phyloP scores from a whole-genome alignment of 2,888 invertebrate genomes.

The Caenorhabditis sp. region DNA sequence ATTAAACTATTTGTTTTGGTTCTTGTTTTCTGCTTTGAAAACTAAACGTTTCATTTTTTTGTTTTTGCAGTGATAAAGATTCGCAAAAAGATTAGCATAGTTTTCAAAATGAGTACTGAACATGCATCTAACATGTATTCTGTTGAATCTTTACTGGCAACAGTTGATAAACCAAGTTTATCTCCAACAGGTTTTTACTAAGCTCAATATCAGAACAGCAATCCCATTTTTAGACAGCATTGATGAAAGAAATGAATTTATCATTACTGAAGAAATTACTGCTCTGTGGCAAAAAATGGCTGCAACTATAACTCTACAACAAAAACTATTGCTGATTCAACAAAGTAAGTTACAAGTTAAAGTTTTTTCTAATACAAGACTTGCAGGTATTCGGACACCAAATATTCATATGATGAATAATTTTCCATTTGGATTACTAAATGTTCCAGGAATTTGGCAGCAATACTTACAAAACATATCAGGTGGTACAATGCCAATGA shows the following conservation, averaged over 20 bases:
- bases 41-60: constrained; percentile 1
- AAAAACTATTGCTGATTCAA: constrained; percentile 71
- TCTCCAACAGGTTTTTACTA: constrained; percentile 67
- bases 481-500: constrained; percentile 38
- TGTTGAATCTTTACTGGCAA: constrained; percentile 58
- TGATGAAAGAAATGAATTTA: constrained; percentile 48
- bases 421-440: constrained; percentile 40
- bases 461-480: constrained; percentile 65
- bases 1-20: constrained; percentile 27
- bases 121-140: constrained; percentile 55
- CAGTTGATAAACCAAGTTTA: constrained; percentile 55
- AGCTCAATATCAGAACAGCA: no score
- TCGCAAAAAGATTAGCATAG: no score
- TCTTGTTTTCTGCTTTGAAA: constrained; percentile 13
- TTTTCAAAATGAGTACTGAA: constrained; percentile 52
- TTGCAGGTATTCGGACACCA: constrained; percentile 30
- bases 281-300: constrained; percentile 70
- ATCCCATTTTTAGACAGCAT: constrained; percentile 46
- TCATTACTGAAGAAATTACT: constrained; percentile 49
- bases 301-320: constrained; percentile 68
- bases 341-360: constrained; percentile 54
- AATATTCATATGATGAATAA: constrained; percentile 43
- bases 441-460: constrained; percentile 63
- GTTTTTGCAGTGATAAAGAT: no score
- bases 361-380: neutral